Base-by-base conservation (phyloP, 2,888 invertebrate genomes). In the Strigamia crassipes region DNA sequence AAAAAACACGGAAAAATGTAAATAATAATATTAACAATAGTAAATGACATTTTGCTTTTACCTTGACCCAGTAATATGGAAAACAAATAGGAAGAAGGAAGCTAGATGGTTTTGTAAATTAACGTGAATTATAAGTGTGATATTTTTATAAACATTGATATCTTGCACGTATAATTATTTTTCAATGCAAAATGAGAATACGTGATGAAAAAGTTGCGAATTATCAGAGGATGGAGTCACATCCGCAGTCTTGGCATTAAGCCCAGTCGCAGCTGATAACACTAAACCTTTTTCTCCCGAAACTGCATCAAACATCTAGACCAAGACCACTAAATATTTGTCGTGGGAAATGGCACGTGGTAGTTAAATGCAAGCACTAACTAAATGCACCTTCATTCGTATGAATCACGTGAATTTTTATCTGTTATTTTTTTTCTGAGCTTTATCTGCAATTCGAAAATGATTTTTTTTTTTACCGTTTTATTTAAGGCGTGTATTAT, bases 161-260 rank as follows among this genome's bases (percentile, higher is more conserved):
- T 46, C 2, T 56, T 56, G 9, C 2, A 56, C 21, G n/a, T 18
- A n/a, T 56, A 18, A 56, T 18, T 56, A 18, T 56, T 56, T 56
- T 18, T 21, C 18, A 18, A 6, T 15, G 12, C 42, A 42, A 1
- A 42, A 42, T 56, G 8, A 56, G 2, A 56, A 18, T 56, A 56
- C 15, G 6, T n/a, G 6, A 18, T 8, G n/a, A 18, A 56, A n/a
- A 18, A 5, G n/a, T 18, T n/a, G n/a, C 56, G 18, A 56, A 18
- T 46, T 13, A 31, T 73, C 27, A n/a, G 27, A 73, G 73, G 27
- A 73, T 73, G 73, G 13, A 73, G 73, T 51, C 27, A 73, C 73
- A 73, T 73, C 73, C 73, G 73, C 73, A 31, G 31, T 31, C 23
- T 73, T 73, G 73, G 73, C 73, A 73, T n/a, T 15, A 73, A 31